A percentile compares a stretch with the other conserved stretches of the same genome.
phyloP scores from a whole-genome alignment of 2,797 vertebrate species.

The Amblyraja radiata region DNA sequence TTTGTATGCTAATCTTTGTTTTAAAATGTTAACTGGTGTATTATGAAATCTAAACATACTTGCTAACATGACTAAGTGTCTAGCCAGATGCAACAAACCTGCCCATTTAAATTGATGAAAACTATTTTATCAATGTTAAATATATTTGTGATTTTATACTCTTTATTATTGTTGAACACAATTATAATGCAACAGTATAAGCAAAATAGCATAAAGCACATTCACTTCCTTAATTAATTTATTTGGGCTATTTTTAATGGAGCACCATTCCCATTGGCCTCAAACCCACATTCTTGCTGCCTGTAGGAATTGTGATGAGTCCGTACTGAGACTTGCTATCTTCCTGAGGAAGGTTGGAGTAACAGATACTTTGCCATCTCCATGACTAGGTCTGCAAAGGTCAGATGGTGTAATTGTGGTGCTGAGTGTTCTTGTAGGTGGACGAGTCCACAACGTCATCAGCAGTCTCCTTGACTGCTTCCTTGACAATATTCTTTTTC shows the following conservation, averaged over 20 bases:
- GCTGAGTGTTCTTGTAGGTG: slow-evolving; percentile 81
- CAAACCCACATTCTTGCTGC: background rate
- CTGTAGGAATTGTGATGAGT: slow-evolving; percentile 7
- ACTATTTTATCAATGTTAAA: background rate
- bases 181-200: background rate
- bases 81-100: background rate
- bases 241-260: too few relatives aligned
- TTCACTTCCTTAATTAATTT: background rate
- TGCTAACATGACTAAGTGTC: background rate
- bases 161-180: background rate
- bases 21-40: background rate
- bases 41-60: background rate
- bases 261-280: too few relatives aligned
- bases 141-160: background rate
- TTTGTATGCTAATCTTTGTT: background rate
- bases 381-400: slow-evolving; percentile 72
- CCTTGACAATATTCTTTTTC: background rate
- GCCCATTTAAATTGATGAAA: background rate
- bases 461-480: slow-evolving; percentile 43
- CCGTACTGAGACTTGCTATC: slow-evolving; percentile 56
- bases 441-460: slow-evolving; percentile 67
- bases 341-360: slow-evolving; percentile 81
- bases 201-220: background rate
- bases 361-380: slow-evolving; percentile 72
- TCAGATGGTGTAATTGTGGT: slow-evolving; percentile 72